phyloP scores from a whole-genome alignment of 1,140 invertebrate species.

The Bombus fervidus region DNA sequence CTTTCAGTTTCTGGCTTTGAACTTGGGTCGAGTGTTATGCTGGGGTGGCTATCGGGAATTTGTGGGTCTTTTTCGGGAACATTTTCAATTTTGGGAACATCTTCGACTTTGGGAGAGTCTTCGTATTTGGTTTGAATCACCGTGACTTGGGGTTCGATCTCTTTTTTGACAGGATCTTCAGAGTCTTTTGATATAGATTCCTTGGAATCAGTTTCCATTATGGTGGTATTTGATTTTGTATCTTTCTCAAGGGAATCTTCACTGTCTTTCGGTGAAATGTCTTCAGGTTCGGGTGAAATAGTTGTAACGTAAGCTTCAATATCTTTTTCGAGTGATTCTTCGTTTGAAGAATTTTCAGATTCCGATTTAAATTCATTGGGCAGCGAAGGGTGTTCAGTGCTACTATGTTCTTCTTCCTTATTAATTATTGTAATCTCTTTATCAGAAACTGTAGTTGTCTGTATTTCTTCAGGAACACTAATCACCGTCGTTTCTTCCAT shows the following conservation, averaged over 20 bases:
- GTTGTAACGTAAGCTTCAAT: background rate
- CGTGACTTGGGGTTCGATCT: background rate
- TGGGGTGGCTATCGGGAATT: background rate
- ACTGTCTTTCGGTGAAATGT: background rate
- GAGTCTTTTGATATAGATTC: background rate
- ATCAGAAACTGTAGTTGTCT: background rate
- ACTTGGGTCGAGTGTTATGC: background rate
- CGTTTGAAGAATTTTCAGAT: background rate
- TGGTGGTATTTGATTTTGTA: background rate
- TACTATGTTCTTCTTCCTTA: conserved; percentile 2
- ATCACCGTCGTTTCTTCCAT: conserved; percentile 9
- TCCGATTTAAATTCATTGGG: background rate
- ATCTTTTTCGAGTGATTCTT: background rate
- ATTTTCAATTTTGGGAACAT: too few species aligned
- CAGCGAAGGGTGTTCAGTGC: background rate
- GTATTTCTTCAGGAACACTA: background rate
- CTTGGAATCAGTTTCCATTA: background rate
- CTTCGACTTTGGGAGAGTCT: background rate
- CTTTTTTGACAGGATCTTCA: background rate
- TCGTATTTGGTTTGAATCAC: background rate
- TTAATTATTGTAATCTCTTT: background rate
- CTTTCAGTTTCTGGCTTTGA: background rate
- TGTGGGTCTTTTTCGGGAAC: background rate
- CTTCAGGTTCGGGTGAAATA: background rate
- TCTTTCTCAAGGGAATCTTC: background rate